Evolutionary conservation across 2,113 vertebrate genomes (phyloP).

Genomic region (Coptodon rendalli): DNA sequence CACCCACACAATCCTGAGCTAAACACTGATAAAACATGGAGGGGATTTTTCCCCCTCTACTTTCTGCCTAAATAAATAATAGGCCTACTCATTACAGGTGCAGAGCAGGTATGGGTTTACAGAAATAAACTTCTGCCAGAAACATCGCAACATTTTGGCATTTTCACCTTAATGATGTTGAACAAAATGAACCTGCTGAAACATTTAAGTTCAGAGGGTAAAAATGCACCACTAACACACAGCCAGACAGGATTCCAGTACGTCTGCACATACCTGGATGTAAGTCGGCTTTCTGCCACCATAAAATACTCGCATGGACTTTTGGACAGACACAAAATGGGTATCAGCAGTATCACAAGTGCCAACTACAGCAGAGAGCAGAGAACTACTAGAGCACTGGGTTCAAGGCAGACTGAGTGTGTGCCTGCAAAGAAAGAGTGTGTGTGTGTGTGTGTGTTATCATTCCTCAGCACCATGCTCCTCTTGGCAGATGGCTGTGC

Average conservation of each 20-base stretch:
- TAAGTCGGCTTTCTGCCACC: not conserved
- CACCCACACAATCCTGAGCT: not conserved
- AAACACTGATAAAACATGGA: not conserved
- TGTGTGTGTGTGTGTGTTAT: constrained; percentile 30
- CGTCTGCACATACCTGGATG: not conserved
- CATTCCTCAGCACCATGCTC: constrained; percentile 68
- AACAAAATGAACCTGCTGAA: not conserved
- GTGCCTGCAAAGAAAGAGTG: not conserved
- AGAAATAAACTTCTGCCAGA: not conserved
- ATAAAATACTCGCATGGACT: not conserved
- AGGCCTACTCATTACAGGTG: not conserved
- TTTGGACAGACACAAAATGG: not conserved
- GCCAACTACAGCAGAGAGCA: constrained; percentile 12
- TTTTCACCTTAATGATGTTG: not conserved
- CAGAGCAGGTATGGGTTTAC: not conserved
- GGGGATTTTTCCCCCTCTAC: not conserved
- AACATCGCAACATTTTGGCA: not conserved
- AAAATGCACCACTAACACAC: not conserved
- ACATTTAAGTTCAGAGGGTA: not conserved
- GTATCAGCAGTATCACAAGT: constrained; percentile 6
- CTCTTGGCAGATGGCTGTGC: constrained; percentile 65
- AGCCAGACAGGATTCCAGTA: not conserved
- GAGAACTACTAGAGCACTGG: not conserved
- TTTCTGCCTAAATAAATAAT: not conserved
- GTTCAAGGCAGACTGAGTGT: constrained; percentile 7